Evolutionary conservation across 2,888 invertebrate species (phyloP).

Genomic region (Nomada fucata): DNA sequence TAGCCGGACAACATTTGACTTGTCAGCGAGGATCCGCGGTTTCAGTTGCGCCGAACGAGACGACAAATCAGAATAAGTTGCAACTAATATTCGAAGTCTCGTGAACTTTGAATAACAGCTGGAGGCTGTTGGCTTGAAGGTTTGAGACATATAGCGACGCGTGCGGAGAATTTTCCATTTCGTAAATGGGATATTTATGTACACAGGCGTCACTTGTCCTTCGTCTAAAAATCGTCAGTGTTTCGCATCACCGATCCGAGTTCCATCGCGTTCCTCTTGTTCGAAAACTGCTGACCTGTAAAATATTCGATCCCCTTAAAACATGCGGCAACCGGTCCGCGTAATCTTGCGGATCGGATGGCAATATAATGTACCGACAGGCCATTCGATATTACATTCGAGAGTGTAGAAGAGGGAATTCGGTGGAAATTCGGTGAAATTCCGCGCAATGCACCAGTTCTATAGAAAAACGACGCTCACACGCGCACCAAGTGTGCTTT

Average conservation of each 20-base stretch:
- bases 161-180: background rate
- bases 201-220: background rate
- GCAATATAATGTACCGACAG: slow-evolving; percentile 1
- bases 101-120: too few relatives aligned
- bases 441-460: background rate
- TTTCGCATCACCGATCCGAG: background rate
- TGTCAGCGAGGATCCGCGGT: too few relatives aligned
- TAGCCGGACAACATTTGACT: too few relatives aligned
- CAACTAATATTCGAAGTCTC: too few relatives aligned
- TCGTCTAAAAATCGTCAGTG: background rate
- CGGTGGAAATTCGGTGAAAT: slow-evolving; percentile 8
- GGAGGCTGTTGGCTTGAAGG: too few relatives aligned
- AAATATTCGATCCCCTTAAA: slow-evolving; percentile 21
- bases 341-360: slow-evolving; percentile 23
- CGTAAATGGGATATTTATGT: background rate
- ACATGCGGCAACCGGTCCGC: background rate
- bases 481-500: slow-evolving; percentile 13
- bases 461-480: slow-evolving; percentile 1
- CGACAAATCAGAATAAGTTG: too few relatives aligned
- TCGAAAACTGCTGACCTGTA: slow-evolving; percentile 29
- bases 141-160: too few relatives aligned
- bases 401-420: background rate
- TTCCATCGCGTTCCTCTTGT: background rate
- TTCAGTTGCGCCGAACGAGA: too few relatives aligned
- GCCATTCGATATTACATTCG: slow-evolving; percentile 20